Percentiles rank a stretch among this genome's conserved stretches.
These are phyloP conservation scores for Limnodromus scolopaceus DNA, from an alignment of 2,797 vertebrate genomes.

Conservation along the genomic window DNA sequence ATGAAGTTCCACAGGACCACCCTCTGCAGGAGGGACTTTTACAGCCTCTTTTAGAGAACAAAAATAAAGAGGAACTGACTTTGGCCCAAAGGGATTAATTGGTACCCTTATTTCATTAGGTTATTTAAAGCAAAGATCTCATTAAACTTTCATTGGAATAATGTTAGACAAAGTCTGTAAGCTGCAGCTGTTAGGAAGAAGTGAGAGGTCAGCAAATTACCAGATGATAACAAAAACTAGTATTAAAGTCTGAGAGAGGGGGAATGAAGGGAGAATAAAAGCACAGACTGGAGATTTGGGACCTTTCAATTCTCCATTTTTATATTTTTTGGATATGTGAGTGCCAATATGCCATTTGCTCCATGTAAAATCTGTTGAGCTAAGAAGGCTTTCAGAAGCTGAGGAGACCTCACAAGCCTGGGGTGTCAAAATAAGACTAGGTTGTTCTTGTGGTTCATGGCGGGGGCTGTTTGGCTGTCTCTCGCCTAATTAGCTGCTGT, in stretches of 20 bases:
- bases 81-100: conserved; percentile 67
- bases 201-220: conserved; percentile 56
- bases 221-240: conserved; percentile 43
- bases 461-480: conserved; percentile 9
- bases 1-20: conserved; percentile 17
- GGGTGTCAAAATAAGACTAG: conserved; percentile 30
- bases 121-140: conserved; percentile 63
- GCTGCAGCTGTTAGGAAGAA: conserved; percentile 54
- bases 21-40: conserved; percentile 46
- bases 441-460: not conserved
- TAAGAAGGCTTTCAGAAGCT: conserved; percentile 2
- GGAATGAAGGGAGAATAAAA: not conserved
- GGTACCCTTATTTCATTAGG: conserved; percentile 65
- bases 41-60: conserved; percentile 26
- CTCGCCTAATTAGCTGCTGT: conserved; percentile 49
- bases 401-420: conserved; percentile 20
- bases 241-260: not conserved
- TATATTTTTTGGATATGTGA: not conserved
- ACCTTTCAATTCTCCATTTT: not conserved
- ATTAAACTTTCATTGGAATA: conserved; percentile 65
- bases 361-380: not conserved
- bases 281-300: not conserved
- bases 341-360: not conserved
- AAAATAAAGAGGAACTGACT: conserved; percentile 51
- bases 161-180: conserved; percentile 37